Evolutionary conservation across 2,888 invertebrate genomes (phyloP), one percentile per base, ranked within the genome.

Genomic region (Drosophila anomelani): DNA sequence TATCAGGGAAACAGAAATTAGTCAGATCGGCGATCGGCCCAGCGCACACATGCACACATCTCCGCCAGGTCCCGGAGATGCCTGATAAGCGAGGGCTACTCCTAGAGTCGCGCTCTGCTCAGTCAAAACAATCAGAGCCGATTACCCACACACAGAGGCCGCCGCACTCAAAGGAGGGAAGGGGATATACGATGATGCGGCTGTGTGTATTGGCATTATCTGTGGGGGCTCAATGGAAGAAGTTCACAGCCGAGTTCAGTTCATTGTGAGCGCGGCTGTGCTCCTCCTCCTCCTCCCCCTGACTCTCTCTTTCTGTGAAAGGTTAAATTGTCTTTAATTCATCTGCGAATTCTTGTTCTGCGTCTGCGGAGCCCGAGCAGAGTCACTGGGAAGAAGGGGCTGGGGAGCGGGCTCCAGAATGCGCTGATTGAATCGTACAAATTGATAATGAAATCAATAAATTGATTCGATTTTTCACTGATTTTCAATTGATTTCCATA

Each of bases 241-340:
- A 85, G 85, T 85, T 85, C 87, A 85, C 81, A 85, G 82, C 69
- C 76, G 81, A 85, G 87, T 78, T 86, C 80, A 85, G 85, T 76
- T 83, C 76, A 85, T 87, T 85, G 85, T 85, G 85, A 80, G 81
- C 79, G 77, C 83, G 79, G 63, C 53, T 23, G 47, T 3, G 47
- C 47, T 47, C 47, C 57, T 17, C 39, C 34, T 17, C 15, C 43
- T n/a, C 38, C 43, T n/a, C 38, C 29, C n/a, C n/a, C 41, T 15
- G 36, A 54, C 20, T 41, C 49, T n/a, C 64, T 70, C 26, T 3
- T 23, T 26, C 75, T 78, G 75, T 58, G 74, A 85, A 87, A 84
- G 89, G 88, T 89, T 87, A 89, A 89, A 87, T 89, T 89, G 85
- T 88, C 84, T 88, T 83, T 83, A 85, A 85, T 85, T 85, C 80